Base-by-base conservation (phyloP, 2,113 vertebrate species). In the Gila orcuttii region DNA sequence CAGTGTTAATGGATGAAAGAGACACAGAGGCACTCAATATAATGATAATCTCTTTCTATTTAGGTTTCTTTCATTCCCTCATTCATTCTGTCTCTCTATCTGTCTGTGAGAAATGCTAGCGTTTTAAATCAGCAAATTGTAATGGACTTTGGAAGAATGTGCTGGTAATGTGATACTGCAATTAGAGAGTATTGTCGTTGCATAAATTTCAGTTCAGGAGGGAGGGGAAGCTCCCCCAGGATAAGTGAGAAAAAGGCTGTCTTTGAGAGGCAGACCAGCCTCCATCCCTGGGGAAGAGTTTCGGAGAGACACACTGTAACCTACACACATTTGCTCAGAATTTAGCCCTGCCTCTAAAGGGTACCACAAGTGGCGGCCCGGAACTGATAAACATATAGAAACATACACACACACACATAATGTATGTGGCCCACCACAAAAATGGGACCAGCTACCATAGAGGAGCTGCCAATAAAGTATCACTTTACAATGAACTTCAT, bases 181-280 rank as follows among this genome's bases (percentile, higher is more conserved):
- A 95, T 96, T 95, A 95, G 92, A 91, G 90, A 93, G 93, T 95
- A 93, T 95, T 94, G 93, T 93, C 93, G 95, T 94, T 95, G 93
- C 93, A 95, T 95, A 93, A 93, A 94, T 95, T 93, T 92, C 84
- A 87, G 69, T 31, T 88, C 87, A 91, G 89, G 73, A 82, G 85
- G 81, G 74, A 78, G 31, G 77, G 77, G 82, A 83, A 28, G 78
- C 84, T 93, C 93, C 92, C 90, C 47, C 75, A 90, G 90, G 93
- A 90, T 74, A 11, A 88, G 92, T 91, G 90, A 91, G 83, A 90
- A 92, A 90, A 93, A 90, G 92, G 90, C 83, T 69, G 87, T 86
- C 91, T 94, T 94, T 94, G 93, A 94, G 91, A 86, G 87, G 79
- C 91, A 92, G 90, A 74, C 83, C 69, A 50, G 85, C 25, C 45